These are phyloP conservation scores for Malurus cyaneus DNA, from an alignment of 2,113 vertebrate genomes.

Conservation along the genomic window DNA sequence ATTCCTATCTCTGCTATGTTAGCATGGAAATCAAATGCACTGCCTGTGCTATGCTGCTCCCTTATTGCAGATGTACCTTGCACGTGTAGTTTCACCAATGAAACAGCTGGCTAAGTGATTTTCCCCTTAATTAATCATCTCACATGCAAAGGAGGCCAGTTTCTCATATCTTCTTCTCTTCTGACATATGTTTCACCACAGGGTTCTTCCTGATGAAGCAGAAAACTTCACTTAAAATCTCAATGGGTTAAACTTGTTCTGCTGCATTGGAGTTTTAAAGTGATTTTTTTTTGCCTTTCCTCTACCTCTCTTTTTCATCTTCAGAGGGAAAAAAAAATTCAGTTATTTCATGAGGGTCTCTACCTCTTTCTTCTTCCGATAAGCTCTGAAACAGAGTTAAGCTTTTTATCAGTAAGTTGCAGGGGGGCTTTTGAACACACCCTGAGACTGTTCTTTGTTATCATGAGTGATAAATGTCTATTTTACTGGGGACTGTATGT, in stretches of 20 bases:
- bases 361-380: constrained; percentile 51
- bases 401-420: constrained; percentile 67
- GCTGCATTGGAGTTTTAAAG: constrained; percentile 20
- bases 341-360: constrained; percentile 23
- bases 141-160: constrained; percentile 25
- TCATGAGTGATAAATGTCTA: background rate
- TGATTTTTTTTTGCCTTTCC: background rate
- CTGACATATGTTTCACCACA: constrained; percentile 54
- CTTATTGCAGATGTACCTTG: constrained; percentile 5
- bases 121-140: constrained; percentile 61
- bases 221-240: constrained; percentile 40
- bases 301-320: background rate
- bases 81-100: background rate
- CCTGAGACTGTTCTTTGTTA: constrained; percentile 24
- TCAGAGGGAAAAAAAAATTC: background rate
- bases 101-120: constrained; percentile 44
- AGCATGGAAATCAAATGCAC: background rate
- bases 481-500: background rate
- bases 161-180: constrained; percentile 40
- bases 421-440: constrained; percentile 50
- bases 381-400: constrained; percentile 58
- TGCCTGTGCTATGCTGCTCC: background rate
- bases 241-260: constrained; percentile 37
- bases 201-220: constrained; percentile 59
- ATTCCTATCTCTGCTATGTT: background rate